Percentiles rank a stretch among this genome's conserved stretches.
Evolutionary conservation across 2,888 invertebrate species (phyloP).

Genomic region (Terebella lapidaria): DNA sequence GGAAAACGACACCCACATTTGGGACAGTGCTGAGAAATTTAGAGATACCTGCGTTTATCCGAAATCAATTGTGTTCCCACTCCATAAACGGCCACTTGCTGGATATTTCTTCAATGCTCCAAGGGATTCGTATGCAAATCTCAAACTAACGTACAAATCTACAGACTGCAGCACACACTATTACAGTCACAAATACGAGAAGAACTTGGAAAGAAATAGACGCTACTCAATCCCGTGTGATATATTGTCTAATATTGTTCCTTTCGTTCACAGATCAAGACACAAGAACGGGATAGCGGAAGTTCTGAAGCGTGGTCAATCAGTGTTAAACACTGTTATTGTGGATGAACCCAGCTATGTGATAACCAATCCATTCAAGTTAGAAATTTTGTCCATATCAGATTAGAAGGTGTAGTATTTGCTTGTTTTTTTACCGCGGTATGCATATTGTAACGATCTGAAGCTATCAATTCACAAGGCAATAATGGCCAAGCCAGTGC

Average conservation of each 20-base stretch:
- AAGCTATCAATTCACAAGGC: too few species aligned
- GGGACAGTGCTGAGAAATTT: slow-evolving; percentile 23
- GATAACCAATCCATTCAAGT: not conserved
- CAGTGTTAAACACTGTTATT: slow-evolving; percentile 6
- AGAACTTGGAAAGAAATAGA: not conserved
- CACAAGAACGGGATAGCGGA: slow-evolving; percentile 13
- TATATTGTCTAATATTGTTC: slow-evolving; percentile 9
- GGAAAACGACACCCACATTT: slow-evolving; percentile 25
- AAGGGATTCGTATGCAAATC: slow-evolving; percentile 17
- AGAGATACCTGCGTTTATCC: slow-evolving; percentile 13
- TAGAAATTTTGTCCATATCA: too few species aligned
- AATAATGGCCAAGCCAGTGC: too few species aligned
- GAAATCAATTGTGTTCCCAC: slow-evolving; percentile 22
- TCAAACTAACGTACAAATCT: slow-evolving; percentile 17
- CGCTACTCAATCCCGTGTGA: slow-evolving; percentile 8
- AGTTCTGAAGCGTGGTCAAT: slow-evolving; percentile 13
- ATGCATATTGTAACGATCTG: too few species aligned
- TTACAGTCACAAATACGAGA: slow-evolving; percentile 25
- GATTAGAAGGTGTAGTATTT: too few species aligned
- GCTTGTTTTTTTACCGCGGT: too few species aligned
- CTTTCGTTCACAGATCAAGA: slow-evolving; percentile 18
- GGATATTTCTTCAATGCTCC: slow-evolving; percentile 21
- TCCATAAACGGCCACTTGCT: slow-evolving; percentile 25
- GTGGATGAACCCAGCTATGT: not conserved
- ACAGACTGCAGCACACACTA: slow-evolving; percentile 16